Base-by-base conservation (phyloP, 2,888 invertebrate species). In the Acrobeloides nanus region DNA sequence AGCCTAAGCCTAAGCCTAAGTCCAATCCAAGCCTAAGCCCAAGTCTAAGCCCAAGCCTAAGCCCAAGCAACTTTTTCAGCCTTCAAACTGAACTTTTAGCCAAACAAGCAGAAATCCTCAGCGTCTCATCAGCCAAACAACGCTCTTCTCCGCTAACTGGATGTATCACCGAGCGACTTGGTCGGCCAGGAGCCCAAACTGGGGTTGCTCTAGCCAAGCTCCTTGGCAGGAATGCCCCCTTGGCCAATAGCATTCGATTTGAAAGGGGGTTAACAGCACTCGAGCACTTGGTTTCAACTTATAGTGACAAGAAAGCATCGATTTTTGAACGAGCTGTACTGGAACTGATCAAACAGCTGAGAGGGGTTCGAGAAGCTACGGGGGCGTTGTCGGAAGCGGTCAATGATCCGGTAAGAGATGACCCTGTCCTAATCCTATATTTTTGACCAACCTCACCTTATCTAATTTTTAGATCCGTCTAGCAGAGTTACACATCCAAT, bases 121-220 rank as follows among this genome's bases (percentile, higher is more conserved):
- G 18, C 34, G 15, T 21, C 34, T 8, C 32, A n/a, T 18, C 23
- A 27, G 25, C 26, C 44, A 15, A 25, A 24, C 21, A 18, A 21
- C 12, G 8, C 24, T 6, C 24, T 38, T 25, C 12, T 34, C 26
- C 26, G 25, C 41, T 29, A 27, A 20, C 42, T 15, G 29, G 10
- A 29, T 12, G 29, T 15, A 15, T 15, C 23, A 40, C 51, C 12
- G 55, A 55, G 23, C 27, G 46, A 27, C 41, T 58, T 4, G 59
- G 59, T 4, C 39, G 55, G 15, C 55, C 59, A 5, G 54, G 56
- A 37, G 72, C 76, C 17, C 76, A 86, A 84, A 88, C 90, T 26
- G 90, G 92, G 56, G 89, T 93, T 68, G 88, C 90, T 0, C 88
- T 93, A 12, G 92, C 92, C 0, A 86, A 89, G 76, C 82, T 93